These are phyloP conservation scores for Girardia tigrina DNA, from an alignment of 2,888 invertebrate species.

Conservation along the genomic window DNA sequence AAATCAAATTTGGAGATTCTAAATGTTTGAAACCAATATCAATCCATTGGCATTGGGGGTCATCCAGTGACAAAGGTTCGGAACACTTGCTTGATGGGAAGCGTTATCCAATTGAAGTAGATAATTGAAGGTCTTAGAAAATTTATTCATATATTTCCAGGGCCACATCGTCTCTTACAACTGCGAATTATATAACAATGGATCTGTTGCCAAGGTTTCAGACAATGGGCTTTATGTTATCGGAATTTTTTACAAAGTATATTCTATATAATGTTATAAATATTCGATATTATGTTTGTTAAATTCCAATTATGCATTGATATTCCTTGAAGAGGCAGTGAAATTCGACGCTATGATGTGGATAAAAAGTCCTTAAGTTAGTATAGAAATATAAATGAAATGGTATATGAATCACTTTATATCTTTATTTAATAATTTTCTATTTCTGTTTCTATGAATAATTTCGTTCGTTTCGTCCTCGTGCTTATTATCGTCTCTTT, in stretches of 20 bases:
- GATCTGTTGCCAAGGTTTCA: neutral
- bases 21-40: slow-evolving; percentile 12
- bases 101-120: slow-evolving; percentile 24
- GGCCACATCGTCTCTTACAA: slow-evolving; percentile 18
- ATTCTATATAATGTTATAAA: no score
- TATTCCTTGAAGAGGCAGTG: no score
- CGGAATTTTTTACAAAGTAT: slow-evolving; percentile 16
- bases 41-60: slow-evolving; percentile 32
- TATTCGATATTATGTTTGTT: no score
- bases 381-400: no score
- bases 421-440: no score
- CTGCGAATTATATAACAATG: neutral
- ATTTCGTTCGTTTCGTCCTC: no score
- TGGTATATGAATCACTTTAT: no score
- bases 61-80: neutral
- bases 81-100: slow-evolving; percentile 17
- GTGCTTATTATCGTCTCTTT: no score
- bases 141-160: neutral
- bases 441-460: no score
- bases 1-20: neutral
- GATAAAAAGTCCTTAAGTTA: no score
- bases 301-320: no score
- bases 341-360: no score
- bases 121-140: neutral
- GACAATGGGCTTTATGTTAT: slow-evolving; percentile 27